A percentile compares a stretch with the other conserved stretches of the same genome.
These are phyloP conservation scores for Hafferia zeledoni DNA, from an alignment of 2,797 vertebrate genomes.

Conservation along the genomic window DNA sequence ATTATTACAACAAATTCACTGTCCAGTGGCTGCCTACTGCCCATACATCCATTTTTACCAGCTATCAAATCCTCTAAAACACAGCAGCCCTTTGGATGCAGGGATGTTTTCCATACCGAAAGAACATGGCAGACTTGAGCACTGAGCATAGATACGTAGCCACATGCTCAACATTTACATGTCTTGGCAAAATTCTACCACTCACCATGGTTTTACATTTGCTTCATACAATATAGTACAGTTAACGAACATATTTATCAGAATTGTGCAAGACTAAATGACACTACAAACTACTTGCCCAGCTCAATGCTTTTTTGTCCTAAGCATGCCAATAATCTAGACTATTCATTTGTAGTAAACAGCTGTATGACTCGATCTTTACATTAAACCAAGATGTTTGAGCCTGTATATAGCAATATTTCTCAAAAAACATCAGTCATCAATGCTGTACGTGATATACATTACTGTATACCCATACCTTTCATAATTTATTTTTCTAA, in stretches of 20 bases:
- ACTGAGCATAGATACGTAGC: background rate
- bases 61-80: background rate
- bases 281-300: background rate
- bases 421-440: background rate
- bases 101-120: background rate
- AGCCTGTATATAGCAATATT: background rate
- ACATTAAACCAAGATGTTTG: background rate
- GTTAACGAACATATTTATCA: conserved; percentile 31
- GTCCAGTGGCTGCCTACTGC: background rate
- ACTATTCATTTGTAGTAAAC: background rate
- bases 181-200: background rate
- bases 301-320: background rate
- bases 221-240: background rate
- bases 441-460: background rate
- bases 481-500: background rate
- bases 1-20: background rate
- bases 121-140: background rate
- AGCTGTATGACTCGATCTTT: background rate
- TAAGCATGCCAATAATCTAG: background rate
- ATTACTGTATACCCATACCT: background rate
- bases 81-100: background rate
- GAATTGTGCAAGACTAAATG: background rate
- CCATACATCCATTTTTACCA: conserved; percentile 43
- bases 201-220: background rate
- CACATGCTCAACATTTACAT: background rate